A percentile compares a stretch with the other conserved stretches of the same genome.
phyloP scores from a whole-genome alignment of 2,888 invertebrate genomes.

The Nomada flava region DNA sequence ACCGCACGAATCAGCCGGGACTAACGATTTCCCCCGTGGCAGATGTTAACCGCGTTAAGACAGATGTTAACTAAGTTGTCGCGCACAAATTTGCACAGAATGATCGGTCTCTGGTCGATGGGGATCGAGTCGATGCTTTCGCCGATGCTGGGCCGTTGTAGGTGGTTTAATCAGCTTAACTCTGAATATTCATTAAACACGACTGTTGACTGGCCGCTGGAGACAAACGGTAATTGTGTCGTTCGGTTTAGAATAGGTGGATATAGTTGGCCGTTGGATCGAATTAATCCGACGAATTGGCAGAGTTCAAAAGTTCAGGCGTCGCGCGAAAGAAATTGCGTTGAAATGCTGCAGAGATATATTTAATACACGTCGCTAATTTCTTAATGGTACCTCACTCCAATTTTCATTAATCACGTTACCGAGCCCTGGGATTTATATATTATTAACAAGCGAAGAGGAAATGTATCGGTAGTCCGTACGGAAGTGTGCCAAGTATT shows the following conservation, averaged over 20 bases:
- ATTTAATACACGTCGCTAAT: too few relatives aligned
- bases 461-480: neutral
- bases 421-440: neutral
- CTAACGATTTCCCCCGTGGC: neutral
- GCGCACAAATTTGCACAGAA: neutral
- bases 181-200: neutral
- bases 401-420: neutral
- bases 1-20: neutral
- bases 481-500: slow-evolving; percentile 19
- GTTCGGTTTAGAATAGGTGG: neutral
- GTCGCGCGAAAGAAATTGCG: too few relatives aligned
- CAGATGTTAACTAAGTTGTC: slow-evolving; percentile 16
- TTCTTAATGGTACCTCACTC: neutral
- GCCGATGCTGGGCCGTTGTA: too few relatives aligned
- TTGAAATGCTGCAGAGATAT: too few relatives aligned
- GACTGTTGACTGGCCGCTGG: neutral
- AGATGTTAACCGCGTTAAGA: slow-evolving; percentile 27
- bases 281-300: too few relatives aligned
- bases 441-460: neutral
- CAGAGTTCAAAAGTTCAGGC: too few relatives aligned
- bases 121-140: neutral
- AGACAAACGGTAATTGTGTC: neutral
- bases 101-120: neutral
- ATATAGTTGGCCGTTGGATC: neutral
- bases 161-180: neutral